phyloP scores from a whole-genome alignment of 2,113 vertebrate genomes.

The Cyprichromis sp. region DNA sequence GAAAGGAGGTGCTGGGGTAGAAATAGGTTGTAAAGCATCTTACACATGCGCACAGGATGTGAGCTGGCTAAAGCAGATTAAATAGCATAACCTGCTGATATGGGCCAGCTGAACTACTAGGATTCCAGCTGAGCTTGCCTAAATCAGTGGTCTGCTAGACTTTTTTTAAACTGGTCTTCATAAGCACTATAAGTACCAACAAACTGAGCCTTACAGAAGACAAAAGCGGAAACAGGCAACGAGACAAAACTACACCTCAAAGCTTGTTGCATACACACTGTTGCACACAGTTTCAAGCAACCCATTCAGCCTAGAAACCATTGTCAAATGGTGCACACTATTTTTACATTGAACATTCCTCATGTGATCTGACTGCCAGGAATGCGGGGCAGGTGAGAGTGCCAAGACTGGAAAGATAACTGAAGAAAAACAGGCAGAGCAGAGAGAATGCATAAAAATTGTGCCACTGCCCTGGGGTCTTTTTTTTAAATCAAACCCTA shows the following conservation, averaged over 20 bases:
- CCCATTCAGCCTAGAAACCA: not conserved
- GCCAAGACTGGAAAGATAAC: not conserved
- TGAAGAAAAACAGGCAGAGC: not conserved
- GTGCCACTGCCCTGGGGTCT: not conserved
- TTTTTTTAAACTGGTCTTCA: not conserved
- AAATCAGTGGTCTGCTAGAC: not conserved
- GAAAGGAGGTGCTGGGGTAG: not conserved
- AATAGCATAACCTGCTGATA: not conserved
- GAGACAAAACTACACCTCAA: not conserved
- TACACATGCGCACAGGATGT: accelerated
- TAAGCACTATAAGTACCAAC: not conserved
- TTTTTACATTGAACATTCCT: not conserved
- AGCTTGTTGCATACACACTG: not conserved
- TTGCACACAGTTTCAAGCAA: not conserved
- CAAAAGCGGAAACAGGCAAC: not conserved
- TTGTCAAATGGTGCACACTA: not conserved
- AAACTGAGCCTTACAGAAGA: accelerated
- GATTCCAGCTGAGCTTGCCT: not conserved
- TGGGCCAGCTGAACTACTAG: not conserved
- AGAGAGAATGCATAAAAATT: not conserved
- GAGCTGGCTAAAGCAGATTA: not conserved
- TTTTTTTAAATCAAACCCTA: not conserved
- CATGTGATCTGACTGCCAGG: not conserved
- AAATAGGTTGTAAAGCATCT: not conserved
- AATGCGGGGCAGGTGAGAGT: not conserved